Conservation (phyloP, 2,113 vertebrate genomes). For the Nettapus auritus region DNA sequence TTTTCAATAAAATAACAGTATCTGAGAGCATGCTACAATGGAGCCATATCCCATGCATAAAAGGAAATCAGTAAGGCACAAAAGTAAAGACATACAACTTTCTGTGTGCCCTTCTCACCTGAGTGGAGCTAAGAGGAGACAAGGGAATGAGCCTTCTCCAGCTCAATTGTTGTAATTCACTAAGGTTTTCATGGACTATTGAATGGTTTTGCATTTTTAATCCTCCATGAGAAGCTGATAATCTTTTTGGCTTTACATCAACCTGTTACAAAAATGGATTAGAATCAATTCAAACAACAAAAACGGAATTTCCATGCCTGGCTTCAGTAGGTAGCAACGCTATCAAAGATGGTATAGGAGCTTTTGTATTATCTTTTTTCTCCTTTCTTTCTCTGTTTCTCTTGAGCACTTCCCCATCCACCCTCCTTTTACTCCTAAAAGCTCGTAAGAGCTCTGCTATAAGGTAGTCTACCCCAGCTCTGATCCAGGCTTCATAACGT, state of each 20-base stretch:
- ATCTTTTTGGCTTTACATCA: background rate
- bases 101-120: background rate
- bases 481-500: background rate
- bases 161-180: background rate
- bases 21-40: background rate
- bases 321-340: background rate
- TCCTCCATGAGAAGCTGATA: background rate
- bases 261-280: background rate
- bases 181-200: background rate
- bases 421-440: background rate
- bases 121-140: background rate
- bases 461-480: background rate
- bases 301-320: fast-evolving
- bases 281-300: background rate
- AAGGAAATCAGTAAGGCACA: background rate
- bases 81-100: background rate
- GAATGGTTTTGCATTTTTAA: background rate
- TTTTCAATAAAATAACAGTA: background rate
- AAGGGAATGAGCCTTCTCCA: background rate
- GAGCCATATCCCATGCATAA: background rate
- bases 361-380: background rate
- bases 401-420: background rate
- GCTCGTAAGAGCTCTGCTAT: background rate
- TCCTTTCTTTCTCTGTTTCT: background rate
- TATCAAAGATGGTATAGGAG: fast-evolving